phyloP scores from a whole-genome alignment of 2,113 vertebrate species.

The Oncorhynchus gorbuscha region DNA sequence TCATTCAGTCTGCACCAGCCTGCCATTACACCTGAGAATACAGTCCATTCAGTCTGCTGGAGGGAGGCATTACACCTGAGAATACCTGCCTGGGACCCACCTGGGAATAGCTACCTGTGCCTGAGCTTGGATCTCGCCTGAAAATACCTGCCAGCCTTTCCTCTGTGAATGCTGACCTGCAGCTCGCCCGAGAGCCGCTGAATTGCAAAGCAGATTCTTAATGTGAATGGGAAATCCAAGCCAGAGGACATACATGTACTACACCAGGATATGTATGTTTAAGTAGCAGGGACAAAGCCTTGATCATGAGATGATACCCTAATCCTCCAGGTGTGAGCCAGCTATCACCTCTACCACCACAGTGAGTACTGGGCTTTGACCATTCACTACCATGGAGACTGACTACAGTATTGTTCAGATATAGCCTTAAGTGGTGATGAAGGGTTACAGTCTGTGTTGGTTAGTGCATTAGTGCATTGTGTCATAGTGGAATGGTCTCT shows the following conservation, averaged over 20 bases:
- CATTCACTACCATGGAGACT: not conserved
- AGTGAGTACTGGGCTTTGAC: constrained; percentile 12
- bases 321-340: not conserved
- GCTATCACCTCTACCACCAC: constrained; percentile 8
- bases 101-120: not conserved
- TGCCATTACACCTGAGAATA: constrained; percentile 15
- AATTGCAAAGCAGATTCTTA: too few relatives aligned
- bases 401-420: not conserved
- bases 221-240: too few relatives aligned
- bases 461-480: not conserved
- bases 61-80: constrained; percentile 1
- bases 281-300: too few relatives aligned
- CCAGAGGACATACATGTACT: not conserved
- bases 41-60: not conserved
- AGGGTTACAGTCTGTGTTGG: not conserved
- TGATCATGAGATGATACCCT: not conserved
- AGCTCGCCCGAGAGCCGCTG: too few relatives aligned
- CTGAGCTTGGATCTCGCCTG: constrained; percentile 11
- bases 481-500: not conserved
- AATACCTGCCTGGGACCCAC: constrained; percentile 5
- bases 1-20: constrained; percentile 11
- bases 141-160: not conserved
- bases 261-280: not conserved
- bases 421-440: not conserved
- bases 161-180: constrained; percentile 10